These are phyloP conservation scores for Athalia cordata DNA, from an alignment of 2,888 invertebrate species.

Conservation along the genomic window DNA sequence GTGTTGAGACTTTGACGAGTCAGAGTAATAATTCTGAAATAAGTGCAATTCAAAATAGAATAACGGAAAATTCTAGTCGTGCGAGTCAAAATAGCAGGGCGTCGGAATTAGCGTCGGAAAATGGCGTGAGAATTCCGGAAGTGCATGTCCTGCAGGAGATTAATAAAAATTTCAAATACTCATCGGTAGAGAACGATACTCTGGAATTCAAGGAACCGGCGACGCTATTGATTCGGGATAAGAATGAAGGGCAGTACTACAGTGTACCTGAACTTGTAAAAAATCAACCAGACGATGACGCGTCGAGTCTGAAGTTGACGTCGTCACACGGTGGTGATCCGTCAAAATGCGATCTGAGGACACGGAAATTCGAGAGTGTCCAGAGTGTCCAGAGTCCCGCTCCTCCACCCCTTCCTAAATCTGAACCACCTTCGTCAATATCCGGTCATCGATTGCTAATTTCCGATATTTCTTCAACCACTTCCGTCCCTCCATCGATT, in stretches of 20 bases:
- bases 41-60: conserved; percentile 55
- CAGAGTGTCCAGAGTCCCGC: background rate
- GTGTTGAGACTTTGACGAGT: conserved; percentile 69
- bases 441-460: conserved; percentile 22
- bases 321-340: conserved; percentile 5
- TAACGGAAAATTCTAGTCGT: conserved; percentile 18
- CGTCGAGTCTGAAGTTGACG: too few relatives aligned
- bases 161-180: conserved; percentile 10
- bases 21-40: conserved; percentile 69
- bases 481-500: conserved; percentile 1
- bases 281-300: background rate
- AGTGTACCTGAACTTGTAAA: background rate
- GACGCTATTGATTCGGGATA: background rate
- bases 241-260: background rate
- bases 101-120: conserved; percentile 54
- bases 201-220: background rate
- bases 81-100: conserved; percentile 48
- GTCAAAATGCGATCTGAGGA: background rate
- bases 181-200: background rate
- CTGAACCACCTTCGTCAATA: conserved; percentile 27
- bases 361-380: background rate
- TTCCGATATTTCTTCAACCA: conserved; percentile 17
- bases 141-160: conserved; percentile 6
- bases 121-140: conserved; percentile 4
- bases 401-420: conserved; percentile 24